These are phyloP conservation scores for Ashinkailepas kermadecensis DNA, from an alignment of 2,888 invertebrate species.

Conservation along the genomic window DNA sequence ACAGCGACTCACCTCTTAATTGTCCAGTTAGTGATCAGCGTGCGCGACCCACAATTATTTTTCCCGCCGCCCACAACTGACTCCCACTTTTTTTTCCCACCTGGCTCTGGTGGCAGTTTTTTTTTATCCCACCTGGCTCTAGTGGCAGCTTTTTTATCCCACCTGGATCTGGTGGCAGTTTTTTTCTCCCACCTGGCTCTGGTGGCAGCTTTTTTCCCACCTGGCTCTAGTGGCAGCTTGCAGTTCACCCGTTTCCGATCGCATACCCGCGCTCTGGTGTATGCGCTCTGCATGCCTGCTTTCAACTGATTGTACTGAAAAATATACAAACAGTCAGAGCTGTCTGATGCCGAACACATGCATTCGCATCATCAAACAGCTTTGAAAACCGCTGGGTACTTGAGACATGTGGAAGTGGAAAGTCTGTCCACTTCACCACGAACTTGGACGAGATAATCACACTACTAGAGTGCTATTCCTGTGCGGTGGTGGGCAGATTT, in stretches of 20 bases:
- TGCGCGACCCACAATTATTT: too few relatives aligned
- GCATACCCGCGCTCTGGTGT: background rate
- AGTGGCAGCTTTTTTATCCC: background rate
- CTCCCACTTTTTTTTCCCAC: background rate
- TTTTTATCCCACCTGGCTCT: background rate
- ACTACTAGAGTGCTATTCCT: too few relatives aligned
- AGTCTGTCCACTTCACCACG: background rate
- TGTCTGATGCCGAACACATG: constrained; percentile 51
- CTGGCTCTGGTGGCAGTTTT: background rate
- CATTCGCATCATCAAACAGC: too few relatives aligned
- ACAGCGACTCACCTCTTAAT: too few relatives aligned
- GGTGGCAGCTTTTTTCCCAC: background rate
- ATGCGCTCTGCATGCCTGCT: constrained; percentile 23
- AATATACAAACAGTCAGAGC: constrained; percentile 37
- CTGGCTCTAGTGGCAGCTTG: background rate
- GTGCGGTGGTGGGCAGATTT: too few relatives aligned
- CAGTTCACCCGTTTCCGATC: background rate
- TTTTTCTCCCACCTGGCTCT: background rate
- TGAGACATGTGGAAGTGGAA: background rate
- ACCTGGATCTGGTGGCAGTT: background rate
- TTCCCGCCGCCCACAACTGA: too few relatives aligned
- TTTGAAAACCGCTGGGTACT: too few relatives aligned
- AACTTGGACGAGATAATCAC: too few relatives aligned
- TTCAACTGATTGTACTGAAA: constrained; percentile 47
- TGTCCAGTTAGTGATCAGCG: too few relatives aligned